A percentile compares a stretch with the other conserved stretches of the same genome.
Evolutionary conservation across 1,140 invertebrate genomes (phyloP).

Genomic region (Drosophila leontia): DNA sequence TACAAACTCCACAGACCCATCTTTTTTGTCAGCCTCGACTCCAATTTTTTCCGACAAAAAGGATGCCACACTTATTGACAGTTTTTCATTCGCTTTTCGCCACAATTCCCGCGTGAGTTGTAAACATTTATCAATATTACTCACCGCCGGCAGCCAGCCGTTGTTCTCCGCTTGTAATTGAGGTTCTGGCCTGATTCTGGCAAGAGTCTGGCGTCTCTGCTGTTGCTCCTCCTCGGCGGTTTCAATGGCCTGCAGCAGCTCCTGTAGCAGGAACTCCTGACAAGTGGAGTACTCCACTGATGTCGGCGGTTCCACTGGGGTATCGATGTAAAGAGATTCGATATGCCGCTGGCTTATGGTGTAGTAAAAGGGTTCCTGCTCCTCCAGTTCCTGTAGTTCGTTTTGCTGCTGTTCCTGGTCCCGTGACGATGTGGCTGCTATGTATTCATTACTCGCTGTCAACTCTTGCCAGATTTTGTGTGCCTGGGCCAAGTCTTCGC

Average conservation of each 20-base stretch:
- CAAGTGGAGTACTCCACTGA: constrained; percentile 61
- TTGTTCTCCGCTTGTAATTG: constrained; percentile 39
- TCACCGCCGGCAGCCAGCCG: constrained; percentile 44
- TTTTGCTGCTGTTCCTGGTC: constrained; percentile 4
- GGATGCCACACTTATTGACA: constrained; percentile 27
- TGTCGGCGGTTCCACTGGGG: constrained; percentile 48
- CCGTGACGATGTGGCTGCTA: constrained; percentile 44
- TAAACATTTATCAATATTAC: constrained; percentile 54
- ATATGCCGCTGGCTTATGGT: constrained; percentile 59
- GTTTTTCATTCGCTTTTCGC: constrained; percentile 17
- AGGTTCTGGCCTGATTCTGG: constrained; percentile 41
- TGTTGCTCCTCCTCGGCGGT: constrained; percentile 7
- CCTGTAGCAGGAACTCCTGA: constrained; percentile 69
- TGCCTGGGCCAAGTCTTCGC: constrained; percentile 78
- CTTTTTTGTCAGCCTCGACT: constrained; percentile 5
- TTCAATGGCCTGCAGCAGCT: constrained; percentile 45
- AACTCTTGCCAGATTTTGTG: constrained; percentile 83
- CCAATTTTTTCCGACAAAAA: constrained; percentile 3
- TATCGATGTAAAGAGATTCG: constrained; percentile 67
- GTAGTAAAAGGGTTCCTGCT: constrained; percentile 65
- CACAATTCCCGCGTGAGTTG: constrained; percentile 22
- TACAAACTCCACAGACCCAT: constrained; percentile 6
- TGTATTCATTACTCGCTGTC: constrained; percentile 83
- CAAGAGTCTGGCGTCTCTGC: constrained; percentile 1
- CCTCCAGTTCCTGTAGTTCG: constrained; percentile 1